A percentile compares a stretch with the other conserved stretches of the same genome.
These are phyloP conservation scores for Balaenoptera acutorostrata DNA, from an alignment of 2,113 vertebrate genomes.

Conservation along the genomic window DNA sequence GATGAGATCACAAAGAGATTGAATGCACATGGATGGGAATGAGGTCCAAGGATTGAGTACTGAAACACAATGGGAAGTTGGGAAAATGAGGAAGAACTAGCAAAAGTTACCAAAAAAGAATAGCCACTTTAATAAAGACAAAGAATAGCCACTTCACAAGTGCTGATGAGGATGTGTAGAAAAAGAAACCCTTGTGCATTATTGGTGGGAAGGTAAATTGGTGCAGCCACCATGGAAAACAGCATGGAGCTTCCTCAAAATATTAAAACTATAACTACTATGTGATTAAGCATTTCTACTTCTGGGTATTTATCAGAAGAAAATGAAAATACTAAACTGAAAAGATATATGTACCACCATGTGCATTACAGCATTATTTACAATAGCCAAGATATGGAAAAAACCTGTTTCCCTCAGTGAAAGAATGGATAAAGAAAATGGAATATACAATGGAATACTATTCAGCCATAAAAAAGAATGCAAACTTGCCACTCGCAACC, in stretches of 20 bases:
- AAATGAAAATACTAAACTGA: background rate
- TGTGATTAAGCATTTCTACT: background rate
- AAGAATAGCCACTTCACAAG: background rate
- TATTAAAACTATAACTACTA: fast-evolving
- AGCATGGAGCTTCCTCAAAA: background rate
- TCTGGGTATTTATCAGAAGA: background rate
- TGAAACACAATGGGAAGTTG: background rate
- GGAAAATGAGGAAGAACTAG: background rate
- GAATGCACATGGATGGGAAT: background rate
- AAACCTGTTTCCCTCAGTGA: fast-evolving
- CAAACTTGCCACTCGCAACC: background rate
- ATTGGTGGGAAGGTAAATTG: fast-evolving
- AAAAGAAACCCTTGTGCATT: background rate
- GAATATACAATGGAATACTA: fast-evolving
- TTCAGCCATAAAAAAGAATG: background rate
- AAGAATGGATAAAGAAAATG: background rate
- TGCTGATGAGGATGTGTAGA: background rate
- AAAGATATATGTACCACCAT: background rate
- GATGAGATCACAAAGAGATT: too few relatives aligned
- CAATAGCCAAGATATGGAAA: background rate
- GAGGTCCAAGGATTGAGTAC: too few relatives aligned
- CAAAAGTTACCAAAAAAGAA: fast-evolving
- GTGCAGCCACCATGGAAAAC: background rate
- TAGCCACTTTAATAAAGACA: background rate
- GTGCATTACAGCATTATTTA: background rate